Evolutionary conservation across 2,888 invertebrate genomes (phyloP).

Genomic region (Mimas tiliae): DNA sequence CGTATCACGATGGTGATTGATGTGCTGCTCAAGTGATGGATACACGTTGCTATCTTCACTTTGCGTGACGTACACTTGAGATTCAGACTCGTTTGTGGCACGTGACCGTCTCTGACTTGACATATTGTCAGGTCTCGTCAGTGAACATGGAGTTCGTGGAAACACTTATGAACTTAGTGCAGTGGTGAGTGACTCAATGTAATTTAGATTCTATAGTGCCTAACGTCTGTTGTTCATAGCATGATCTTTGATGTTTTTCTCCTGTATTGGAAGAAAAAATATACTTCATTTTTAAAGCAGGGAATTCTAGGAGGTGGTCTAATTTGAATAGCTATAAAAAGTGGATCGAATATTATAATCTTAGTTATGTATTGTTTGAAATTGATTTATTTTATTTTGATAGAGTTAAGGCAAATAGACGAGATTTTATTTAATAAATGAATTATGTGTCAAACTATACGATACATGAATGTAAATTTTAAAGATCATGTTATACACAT

Average conservation of each 20-base stretch:
- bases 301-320: too few relatives aligned
- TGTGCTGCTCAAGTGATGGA: too few relatives aligned
- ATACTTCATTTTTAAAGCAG: too few relatives aligned
- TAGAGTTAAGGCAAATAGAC: background rate
- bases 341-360: too few relatives aligned
- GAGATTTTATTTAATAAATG: slow-evolving; percentile 13
- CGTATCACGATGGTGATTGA: too few relatives aligned
- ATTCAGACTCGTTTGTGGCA: background rate
- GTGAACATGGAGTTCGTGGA: slow-evolving; percentile 32
- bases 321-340: too few relatives aligned
- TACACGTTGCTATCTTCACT: too few relatives aligned
- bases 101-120: too few relatives aligned
- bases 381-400: background rate
- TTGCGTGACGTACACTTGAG: too few relatives aligned
- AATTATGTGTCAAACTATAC: slow-evolving; percentile 24
- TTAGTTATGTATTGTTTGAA: too few relatives aligned
- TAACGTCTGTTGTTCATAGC: slow-evolving; percentile 49
- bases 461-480: slow-evolving; percentile 34
- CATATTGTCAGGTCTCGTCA: background rate
- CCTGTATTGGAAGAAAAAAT: background rate
- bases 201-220: slow-evolving; percentile 60
- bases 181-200: slow-evolving; percentile 58
- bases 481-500: slow-evolving; percentile 42
- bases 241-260: slow-evolving; percentile 36
- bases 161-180: background rate